Percentiles rank a stretch among this genome's conserved stretches.
phyloP scores from a whole-genome alignment of 2,113 vertebrate species.

The Ammodytes marinus region DNA sequence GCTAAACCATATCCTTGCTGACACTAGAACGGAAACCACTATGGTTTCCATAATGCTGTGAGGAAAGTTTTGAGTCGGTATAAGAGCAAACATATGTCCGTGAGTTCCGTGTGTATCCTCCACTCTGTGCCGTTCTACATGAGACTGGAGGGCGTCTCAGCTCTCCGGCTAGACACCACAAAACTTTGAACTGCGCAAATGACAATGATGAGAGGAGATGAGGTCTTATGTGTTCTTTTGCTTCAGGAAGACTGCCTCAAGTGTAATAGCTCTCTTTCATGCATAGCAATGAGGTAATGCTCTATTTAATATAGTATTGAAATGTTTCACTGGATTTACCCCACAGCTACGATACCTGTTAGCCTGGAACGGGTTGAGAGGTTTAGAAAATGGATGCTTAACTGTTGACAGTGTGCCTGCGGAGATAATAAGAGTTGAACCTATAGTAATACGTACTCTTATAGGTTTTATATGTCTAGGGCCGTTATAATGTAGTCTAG shows the following conservation, averaged over 20 bases:
- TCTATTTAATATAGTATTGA: conserved; percentile 1
- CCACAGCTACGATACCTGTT: background rate
- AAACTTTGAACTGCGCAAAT: conserved; percentile 58
- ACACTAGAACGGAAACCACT: conserved; percentile 68
- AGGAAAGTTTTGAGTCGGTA: conserved; percentile 24
- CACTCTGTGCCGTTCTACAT: conserved; percentile 34
- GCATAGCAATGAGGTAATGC: background rate
- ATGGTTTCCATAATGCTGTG: conserved; percentile 75
- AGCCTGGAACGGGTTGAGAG: background rate
- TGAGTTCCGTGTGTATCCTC: conserved; percentile 10
- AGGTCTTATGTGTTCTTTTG: conserved; percentile 36
- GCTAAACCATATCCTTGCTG: conserved; percentile 49
- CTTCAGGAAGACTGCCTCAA: conserved; percentile 12
- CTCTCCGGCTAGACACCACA: conserved; percentile 48
- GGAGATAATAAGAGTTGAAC: conserved; percentile 12
- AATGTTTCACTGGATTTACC: conserved; percentile 15
- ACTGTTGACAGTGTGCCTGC: background rate
- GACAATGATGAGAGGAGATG: conserved; percentile 62
- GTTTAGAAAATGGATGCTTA: conserved; percentile 3
- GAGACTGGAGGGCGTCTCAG: conserved; percentile 48
- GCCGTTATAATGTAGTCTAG: conserved; percentile 33
- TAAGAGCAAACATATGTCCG: conserved; percentile 74
- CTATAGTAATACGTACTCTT: conserved; percentile 13
- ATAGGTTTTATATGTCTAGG: conserved; percentile 50
- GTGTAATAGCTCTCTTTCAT: conserved; percentile 25